Conservation (phyloP, 2,888 invertebrate genomes). For the Drosophila quinaria region DNA sequence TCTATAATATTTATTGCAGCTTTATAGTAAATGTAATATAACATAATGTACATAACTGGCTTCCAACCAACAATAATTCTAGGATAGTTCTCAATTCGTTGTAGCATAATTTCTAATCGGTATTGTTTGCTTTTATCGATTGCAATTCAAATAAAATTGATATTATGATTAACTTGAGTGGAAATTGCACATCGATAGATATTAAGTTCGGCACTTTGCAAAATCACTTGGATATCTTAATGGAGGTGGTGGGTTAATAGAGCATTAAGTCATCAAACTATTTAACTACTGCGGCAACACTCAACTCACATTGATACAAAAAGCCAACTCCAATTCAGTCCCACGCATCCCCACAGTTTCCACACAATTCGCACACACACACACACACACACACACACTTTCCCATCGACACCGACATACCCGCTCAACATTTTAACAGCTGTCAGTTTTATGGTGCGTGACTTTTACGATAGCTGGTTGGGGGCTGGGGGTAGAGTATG, state of each 20-base stretch:
- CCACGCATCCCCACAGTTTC: neutral
- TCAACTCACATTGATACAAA: constrained; percentile 25
- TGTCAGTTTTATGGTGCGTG: constrained; percentile 80
- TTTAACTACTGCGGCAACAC: constrained; percentile 32
- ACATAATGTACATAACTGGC: neutral
- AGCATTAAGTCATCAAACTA: constrained; percentile 72
- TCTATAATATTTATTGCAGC: neutral
- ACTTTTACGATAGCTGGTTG: constrained; percentile 75
- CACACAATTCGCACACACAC: neutral
- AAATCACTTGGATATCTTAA: constrained; percentile 14
- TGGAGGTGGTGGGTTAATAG: constrained; percentile 58
- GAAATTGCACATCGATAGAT: constrained; percentile 32
- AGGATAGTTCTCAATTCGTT: neutral
- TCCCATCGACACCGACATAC: neutral
- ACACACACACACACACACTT: neutral
- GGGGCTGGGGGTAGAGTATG: constrained; percentile 4
- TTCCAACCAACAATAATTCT: neutral
- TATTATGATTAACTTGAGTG: constrained; percentile 42
- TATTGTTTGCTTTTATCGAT: constrained; percentile 26
- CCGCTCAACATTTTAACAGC: constrained; percentile 72
- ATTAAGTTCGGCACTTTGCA: constrained; percentile 8
- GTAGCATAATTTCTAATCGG: neutral
- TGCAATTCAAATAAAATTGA: constrained; percentile 31
- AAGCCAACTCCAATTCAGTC: neutral
- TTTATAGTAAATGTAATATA: too few relatives aligned